These are phyloP conservation scores for Melanerpes formicivorus DNA, from an alignment of 2,113 vertebrate genomes.

Conservation along the genomic window DNA sequence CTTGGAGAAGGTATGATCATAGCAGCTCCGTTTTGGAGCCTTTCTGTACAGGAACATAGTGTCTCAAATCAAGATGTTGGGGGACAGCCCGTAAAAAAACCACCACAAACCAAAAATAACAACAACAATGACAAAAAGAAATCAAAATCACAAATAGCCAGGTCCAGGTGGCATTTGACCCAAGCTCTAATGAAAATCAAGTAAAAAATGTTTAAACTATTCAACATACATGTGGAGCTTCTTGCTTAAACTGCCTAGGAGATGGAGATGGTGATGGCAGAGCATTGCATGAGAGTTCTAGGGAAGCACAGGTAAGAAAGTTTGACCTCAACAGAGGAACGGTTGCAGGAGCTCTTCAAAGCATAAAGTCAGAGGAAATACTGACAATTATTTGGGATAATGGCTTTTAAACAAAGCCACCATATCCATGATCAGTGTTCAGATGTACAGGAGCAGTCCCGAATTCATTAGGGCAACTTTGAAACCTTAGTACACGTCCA, in stretches of 20 bases:
- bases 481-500: background rate
- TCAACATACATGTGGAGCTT: background rate
- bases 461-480: background rate
- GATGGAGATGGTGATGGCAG: background rate
- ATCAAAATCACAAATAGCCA: background rate
- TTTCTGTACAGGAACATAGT: background rate
- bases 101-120: no score
- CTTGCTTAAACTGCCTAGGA: background rate
- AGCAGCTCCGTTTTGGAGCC: no score
- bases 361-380: background rate
- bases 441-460: background rate
- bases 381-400: background rate
- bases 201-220: background rate
- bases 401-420: background rate
- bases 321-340: background rate
- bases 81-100: background rate
- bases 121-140: background rate
- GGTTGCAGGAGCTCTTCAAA: background rate
- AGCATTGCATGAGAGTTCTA: background rate
- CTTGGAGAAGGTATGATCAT: no score
- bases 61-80: background rate
- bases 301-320: background rate
- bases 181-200: background rate
- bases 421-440: background rate
- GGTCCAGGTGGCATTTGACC: background rate